A percentile compares a stretch with the other conserved stretches of the same genome.
These are phyloP conservation scores for Crypturellus tataupa DNA, from an alignment of 2,797 vertebrate species.

Conservation along the genomic window DNA sequence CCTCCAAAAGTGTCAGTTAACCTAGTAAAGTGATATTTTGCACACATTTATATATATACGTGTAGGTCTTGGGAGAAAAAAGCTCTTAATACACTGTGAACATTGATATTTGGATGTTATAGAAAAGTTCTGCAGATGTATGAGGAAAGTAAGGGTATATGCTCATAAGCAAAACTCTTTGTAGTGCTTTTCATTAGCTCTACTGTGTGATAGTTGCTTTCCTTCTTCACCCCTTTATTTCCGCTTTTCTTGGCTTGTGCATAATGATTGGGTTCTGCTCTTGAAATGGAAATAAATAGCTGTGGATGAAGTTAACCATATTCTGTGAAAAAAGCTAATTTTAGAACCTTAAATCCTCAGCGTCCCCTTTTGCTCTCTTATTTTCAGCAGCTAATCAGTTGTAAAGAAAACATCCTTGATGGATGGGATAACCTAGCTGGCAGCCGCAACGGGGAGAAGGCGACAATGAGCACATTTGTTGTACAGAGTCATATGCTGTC, in stretches of 20 bases:
- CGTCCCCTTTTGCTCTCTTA: background rate
- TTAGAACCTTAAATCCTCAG: background rate
- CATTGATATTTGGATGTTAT: background rate
- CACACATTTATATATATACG: background rate
- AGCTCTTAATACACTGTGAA: background rate
- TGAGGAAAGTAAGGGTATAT: background rate
- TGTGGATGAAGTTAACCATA: background rate
- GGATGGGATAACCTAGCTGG: background rate
- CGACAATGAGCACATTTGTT: background rate
- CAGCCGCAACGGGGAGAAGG: background rate
- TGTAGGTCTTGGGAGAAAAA: background rate
- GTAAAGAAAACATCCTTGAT: slow-evolving; percentile 24
- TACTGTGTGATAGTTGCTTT: background rate
- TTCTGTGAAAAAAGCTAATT: background rate
- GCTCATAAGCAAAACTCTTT: background rate
- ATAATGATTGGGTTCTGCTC: background rate
- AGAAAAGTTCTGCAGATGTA: background rate
- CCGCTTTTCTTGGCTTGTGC: background rate
- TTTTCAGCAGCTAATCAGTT: slow-evolving; percentile 44
- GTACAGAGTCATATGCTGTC: background rate
- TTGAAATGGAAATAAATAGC: background rate
- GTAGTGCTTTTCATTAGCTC: background rate
- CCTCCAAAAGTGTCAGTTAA: background rate
- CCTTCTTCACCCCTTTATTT: background rate
- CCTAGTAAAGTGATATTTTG: background rate